Base-by-base conservation (phyloP, 2,797 vertebrate genomes). In the Protonibea diacanthus region DNA sequence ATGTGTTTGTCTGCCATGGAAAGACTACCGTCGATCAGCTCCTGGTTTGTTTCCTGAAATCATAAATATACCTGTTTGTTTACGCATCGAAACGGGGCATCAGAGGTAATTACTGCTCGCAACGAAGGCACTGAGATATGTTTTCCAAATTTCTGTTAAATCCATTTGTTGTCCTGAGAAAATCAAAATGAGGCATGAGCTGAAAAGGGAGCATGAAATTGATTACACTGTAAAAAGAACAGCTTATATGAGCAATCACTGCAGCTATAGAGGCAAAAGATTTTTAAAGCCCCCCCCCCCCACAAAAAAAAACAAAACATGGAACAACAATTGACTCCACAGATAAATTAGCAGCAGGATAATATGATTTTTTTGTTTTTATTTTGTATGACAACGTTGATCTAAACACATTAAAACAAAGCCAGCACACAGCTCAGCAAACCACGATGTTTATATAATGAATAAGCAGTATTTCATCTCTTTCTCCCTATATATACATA, bases 391-490 rank as follows among this genome's bases (percentile, higher is more conserved):
- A 86, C 79, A 67, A 88, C 9, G 52, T 65, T 73, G 60, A 83
- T 86, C 65, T 77, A 74, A 87, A 86, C 82, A 79, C 55, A 76
- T 79, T 60, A 63, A 70, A 84, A 76, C 65, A 73, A 79, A 84
- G 45, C 73, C 49, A 47, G 79, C 80, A 80, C 71, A 84, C 82
- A 83, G 78, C 80, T 88, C 63, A 74, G 71, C 48, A 71, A 87
- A 89, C 81, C 74, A 4, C 87, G 80, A 5, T 86, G 89, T 92
- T 92, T 91, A 89, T 70, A 87, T 81, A 85, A 84, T 82, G 63
- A 88, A 89, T 83, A 62, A 74, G 78, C 23, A 66, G 71, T 68
- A 67, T 83, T 81, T 78, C 62, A n/a, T 66, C 42, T 61, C 20
- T 73, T 47, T 71, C 47, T 78, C 59, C 59, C 44, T 77, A 55